Conservation (phyloP, 2,888 invertebrate species). For the Tinea semifulvella region DNA sequence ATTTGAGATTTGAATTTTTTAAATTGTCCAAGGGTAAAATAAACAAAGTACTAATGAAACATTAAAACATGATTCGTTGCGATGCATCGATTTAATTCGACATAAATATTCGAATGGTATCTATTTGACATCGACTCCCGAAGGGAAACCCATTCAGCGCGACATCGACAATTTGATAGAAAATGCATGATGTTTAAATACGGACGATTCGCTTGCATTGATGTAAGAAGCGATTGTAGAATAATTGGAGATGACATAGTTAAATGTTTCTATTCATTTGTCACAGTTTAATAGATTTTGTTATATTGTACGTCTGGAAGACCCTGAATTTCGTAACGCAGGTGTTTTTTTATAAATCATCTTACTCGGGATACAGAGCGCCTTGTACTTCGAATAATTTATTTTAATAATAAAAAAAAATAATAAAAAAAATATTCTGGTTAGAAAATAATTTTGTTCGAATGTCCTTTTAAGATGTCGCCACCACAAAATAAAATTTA, state of each 20-base stretch:
- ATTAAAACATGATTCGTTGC: not conserved
- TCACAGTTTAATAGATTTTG: too few relatives aligned
- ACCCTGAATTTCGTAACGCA: too few relatives aligned
- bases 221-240: not conserved
- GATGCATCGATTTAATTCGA: not conserved
- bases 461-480: too few relatives aligned
- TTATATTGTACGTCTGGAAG: too few relatives aligned
- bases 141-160: conserved; percentile 11
- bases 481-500: too few relatives aligned
- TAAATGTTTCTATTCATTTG: too few relatives aligned
- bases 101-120: conserved; percentile 1
- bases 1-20: not conserved
- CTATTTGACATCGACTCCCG: not conserved
- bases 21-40: conserved; percentile 2
- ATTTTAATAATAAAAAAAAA: too few relatives aligned
- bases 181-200: conserved; percentile 14
- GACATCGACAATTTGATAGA: conserved; percentile 12
- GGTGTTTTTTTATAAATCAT: too few relatives aligned
- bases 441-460: too few relatives aligned
- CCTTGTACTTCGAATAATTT: too few relatives aligned
- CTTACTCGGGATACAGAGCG: too few relatives aligned
- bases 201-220: conserved; percentile 8
- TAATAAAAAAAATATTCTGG: too few relatives aligned
- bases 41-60: not conserved
- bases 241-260: not conserved